Percentiles rank a stretch among this genome's conserved stretches.
phyloP scores from a whole-genome alignment of 2,797 vertebrate genomes.

The Gastrophryne carolinensis region DNA sequence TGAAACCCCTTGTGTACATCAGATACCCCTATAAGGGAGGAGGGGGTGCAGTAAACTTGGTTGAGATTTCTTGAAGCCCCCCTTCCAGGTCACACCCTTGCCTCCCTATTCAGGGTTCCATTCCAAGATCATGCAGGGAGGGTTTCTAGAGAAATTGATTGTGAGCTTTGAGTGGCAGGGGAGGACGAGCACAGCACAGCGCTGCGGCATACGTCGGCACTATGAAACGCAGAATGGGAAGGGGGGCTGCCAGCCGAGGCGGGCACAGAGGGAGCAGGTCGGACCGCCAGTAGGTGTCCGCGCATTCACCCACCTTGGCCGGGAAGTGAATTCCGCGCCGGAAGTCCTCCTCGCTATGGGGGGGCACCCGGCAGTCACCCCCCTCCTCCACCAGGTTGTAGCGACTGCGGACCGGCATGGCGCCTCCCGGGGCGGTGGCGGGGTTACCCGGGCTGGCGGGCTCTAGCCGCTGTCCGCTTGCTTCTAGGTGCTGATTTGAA shows the following conservation, averaged over 20 bases:
- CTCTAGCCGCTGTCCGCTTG: neutral
- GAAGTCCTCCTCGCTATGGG: slow-evolving; percentile 89
- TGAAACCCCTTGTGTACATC: no score
- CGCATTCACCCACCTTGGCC: slow-evolving; percentile 89
- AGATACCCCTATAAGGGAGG: no score
- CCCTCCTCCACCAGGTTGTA: slow-evolving; percentile 93
- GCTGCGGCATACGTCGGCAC: neutral
- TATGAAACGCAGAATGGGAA: neutral
- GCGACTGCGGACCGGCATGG: slow-evolving; percentile 82
- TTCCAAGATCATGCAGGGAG: no score
- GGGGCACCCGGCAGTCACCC: slow-evolving; percentile 82
- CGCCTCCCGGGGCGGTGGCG: no score
- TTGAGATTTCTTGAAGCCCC: no score
- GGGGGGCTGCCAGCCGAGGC: neutral
- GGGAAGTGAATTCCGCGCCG: slow-evolving; percentile 88
- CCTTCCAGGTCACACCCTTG: no score
- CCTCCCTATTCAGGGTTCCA: no score
- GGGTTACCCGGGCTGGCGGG: no score
- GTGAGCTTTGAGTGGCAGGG: neutral
- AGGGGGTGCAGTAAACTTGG: no score
- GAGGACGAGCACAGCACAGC: neutral
- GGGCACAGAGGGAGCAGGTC: neutral
- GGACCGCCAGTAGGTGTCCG: no score
- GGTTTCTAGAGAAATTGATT: no score
- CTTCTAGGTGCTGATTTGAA: neutral